Base-by-base conservation (phyloP, 92 coral and sea anemone species). In the Zoanthus solanderi region DNA sequence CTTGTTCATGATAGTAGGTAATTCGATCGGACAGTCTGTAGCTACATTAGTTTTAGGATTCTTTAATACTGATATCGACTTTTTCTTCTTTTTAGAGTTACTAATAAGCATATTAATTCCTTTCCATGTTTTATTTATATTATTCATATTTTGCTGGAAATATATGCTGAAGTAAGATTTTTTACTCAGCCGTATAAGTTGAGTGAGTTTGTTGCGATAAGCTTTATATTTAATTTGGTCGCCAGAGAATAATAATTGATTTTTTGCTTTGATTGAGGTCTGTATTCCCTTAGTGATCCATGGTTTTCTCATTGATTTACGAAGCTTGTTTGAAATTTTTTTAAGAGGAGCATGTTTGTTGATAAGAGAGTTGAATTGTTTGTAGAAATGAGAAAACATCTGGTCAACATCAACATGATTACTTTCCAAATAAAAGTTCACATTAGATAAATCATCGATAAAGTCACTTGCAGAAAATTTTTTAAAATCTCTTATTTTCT, bases 151-250 rank as follows among this genome's bases (percentile, higher is more conserved):
- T 50, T 83, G 63, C 87, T 83, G 76, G 76, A 83, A 83, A 83
- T 61, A 83, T 67, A 66, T 50, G 76, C 76, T 69, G 76, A 60
- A 83, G 87, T 83, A 83, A 60, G 75, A 83, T 83, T 83, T 83
- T 65, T 83, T 83, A 83, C 87, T 83, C 75, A 83, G 75, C 63
- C 73, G 87, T 67, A 83, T 83, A 83, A 83, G 87, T 50, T 83
- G 74, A 83, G 87, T 83, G 74, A 83, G 76, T 66, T 83, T 83
- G 75, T 83, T 83, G 87, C 87, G 75, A 65, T 83, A 83, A 61
- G 87, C 87, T 83, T 83, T 83, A 83, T 83, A 83, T 83, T 65
- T 83, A 69, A 67, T 83, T 65, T 83, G 87, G 75, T 83, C 87
- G 76, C 87, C 87, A 61, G 87, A 83, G 63, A 83, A 61, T 83